A percentile compares a stretch with the other conserved stretches of the same genome.
Conservation (phyloP, 1,140 invertebrate genomes). For the Patella vulgata region DNA sequence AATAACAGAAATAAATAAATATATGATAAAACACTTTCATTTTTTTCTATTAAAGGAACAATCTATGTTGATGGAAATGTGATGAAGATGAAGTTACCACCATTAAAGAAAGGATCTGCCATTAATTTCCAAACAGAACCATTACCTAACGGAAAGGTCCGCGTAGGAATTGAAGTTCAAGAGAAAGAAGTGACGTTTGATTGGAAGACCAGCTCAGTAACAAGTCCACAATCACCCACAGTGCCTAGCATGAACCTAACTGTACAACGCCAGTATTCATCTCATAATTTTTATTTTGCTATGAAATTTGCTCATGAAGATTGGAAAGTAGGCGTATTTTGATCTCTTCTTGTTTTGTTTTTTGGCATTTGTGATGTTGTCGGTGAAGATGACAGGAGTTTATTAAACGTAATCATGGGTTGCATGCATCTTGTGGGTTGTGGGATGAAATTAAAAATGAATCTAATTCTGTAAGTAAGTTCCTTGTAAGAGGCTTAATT, state of each 20-base stretch:
- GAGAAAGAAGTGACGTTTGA: constrained; percentile 61
- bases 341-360: no score
- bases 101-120: constrained; percentile 51
- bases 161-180: constrained; percentile 54
- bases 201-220: constrained; percentile 47
- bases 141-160: constrained; percentile 54
- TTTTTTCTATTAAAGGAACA: constrained; percentile 52
- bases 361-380: no score
- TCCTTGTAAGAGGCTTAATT: no score
- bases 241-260: constrained; percentile 11
- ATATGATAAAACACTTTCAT: no score
- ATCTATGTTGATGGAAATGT: constrained; percentile 62
- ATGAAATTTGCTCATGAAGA: constrained; percentile 54
- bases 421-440: not conserved
- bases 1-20: no score
- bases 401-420: constrained; percentile 2
- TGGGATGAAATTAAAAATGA: not conserved
- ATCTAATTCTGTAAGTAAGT: no score
- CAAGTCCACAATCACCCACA: not conserved
- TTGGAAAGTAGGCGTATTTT: constrained; percentile 57
- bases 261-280: constrained; percentile 6
- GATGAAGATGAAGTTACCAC: constrained; percentile 57
- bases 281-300: constrained; percentile 49
- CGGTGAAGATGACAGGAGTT: no score
- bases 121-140: constrained; percentile 55